A percentile compares a stretch with the other conserved stretches of the same genome.
phyloP scores from a whole-genome alignment of 2,888 invertebrate genomes.

The Luperina nickerlii region DNA sequence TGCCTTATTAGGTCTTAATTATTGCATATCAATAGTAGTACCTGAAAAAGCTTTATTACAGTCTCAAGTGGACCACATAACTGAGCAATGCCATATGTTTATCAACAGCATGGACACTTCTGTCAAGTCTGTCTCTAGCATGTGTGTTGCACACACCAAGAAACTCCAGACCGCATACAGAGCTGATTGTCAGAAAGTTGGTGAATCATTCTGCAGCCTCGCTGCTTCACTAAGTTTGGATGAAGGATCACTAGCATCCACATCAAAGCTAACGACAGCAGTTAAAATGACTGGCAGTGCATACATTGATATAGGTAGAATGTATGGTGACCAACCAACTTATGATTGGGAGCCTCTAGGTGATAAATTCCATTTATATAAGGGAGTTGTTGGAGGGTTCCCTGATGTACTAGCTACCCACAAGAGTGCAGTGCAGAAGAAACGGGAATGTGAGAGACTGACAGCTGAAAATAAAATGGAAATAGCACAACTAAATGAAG shows the following conservation, averaged over 20 bases:
- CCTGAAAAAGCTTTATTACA: slow-evolving; percentile 94
- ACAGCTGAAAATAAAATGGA: slow-evolving; percentile 95
- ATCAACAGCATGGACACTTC: slow-evolving; percentile 96
- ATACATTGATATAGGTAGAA: slow-evolving; percentile 96
- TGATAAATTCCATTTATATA: slow-evolving; percentile 98
- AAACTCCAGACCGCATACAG: slow-evolving; percentile 96
- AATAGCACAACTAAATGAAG: slow-evolving; percentile 94
- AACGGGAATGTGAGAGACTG: slow-evolving; percentile 96
- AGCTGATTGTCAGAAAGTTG: slow-evolving; percentile 97
- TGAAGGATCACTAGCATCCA: slow-evolving; percentile 91
- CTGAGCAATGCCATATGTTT: slow-evolving; percentile 95
- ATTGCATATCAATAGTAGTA: slow-evolving; percentile 96
- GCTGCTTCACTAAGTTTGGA: slow-evolving; percentile 96
- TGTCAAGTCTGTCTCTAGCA: slow-evolving; percentile 95
- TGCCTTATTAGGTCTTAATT: slow-evolving; percentile 96
- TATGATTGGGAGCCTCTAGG: slow-evolving; percentile 97
- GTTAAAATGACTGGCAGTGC: slow-evolving; percentile 96
- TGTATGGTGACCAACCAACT: slow-evolving; percentile 97
- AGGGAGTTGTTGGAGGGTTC: slow-evolving; percentile 96
- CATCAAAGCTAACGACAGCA: slow-evolving; percentile 94
- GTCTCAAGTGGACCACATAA: slow-evolving; percentile 94
- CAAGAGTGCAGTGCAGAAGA: slow-evolving; percentile 96
- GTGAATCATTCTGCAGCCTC: slow-evolving; percentile 95
- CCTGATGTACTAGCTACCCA: slow-evolving; percentile 97
- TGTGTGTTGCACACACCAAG: slow-evolving; percentile 96